These are phyloP conservation scores for Caenorhabditis afra DNA, from an alignment of 2,888 invertebrate genomes.

Conservation along the genomic window DNA sequence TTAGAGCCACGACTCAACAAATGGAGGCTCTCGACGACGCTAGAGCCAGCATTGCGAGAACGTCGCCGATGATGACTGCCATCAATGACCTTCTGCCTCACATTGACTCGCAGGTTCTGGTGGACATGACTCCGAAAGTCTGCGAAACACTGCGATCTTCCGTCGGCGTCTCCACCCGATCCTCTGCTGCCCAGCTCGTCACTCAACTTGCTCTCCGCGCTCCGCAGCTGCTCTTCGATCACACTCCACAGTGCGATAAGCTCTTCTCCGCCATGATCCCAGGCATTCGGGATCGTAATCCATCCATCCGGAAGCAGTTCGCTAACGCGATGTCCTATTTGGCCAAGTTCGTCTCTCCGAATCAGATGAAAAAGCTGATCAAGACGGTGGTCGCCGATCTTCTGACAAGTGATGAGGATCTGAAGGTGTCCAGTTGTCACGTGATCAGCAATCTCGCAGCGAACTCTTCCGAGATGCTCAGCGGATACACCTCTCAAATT, in stretches of 20 bases:
- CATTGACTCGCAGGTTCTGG: slow-evolving; percentile 57
- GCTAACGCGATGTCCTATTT: slow-evolving; percentile 69
- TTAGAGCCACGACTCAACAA: slow-evolving; percentile 86
- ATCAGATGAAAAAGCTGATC: slow-evolving; percentile 63
- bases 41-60: slow-evolving; percentile 88
- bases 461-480: slow-evolving; percentile 65
- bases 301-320: slow-evolving; percentile 71
- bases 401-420: slow-evolving; percentile 61
- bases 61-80: slow-evolving; percentile 86
- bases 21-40: slow-evolving; percentile 88
- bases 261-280: slow-evolving; percentile 51
- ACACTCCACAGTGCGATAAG: slow-evolving; percentile 59
- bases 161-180: slow-evolving; percentile 67
- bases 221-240: slow-evolving; percentile 65
- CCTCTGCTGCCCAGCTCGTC: slow-evolving; percentile 67
- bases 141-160: slow-evolving; percentile 65
- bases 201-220: slow-evolving; percentile 67
- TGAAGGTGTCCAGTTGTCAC: slow-evolving; percentile 63
- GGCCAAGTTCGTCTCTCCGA: slow-evolving; percentile 62
- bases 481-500: slow-evolving; percentile 58
- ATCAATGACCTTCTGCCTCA: slow-evolving; percentile 65
- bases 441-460: slow-evolving; percentile 64
- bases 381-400: slow-evolving; percentile 59
- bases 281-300: slow-evolving; percentile 70
- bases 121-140: slow-evolving; percentile 54